Percentiles rank a stretch among this genome's conserved stretches.
Conservation (phyloP, 1,140 invertebrate species). For the Drosophila cardini region DNA sequence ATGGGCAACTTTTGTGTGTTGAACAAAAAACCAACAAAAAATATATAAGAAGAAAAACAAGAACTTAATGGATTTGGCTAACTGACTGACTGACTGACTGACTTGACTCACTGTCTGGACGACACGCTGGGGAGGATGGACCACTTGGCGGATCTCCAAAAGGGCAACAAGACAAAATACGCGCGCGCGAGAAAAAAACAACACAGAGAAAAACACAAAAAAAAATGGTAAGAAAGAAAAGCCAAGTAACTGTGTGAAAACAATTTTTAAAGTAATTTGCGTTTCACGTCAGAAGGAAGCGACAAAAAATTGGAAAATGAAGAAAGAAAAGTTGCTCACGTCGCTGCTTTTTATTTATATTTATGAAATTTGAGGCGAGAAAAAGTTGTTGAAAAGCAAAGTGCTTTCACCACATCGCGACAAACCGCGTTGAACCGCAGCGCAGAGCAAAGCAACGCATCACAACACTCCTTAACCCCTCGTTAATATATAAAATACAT, state of each 20-base stretch:
- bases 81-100: conserved; percentile 41
- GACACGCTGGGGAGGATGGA: conserved; percentile 25
- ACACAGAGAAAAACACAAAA: too few relatives aligned
- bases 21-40: conserved; percentile 45
- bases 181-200: conserved; percentile 38
- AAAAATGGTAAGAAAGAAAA: conserved; percentile 21
- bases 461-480: conserved; percentile 2
- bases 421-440: too few relatives aligned
- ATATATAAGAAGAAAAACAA: conserved; percentile 56
- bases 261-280: conserved; percentile 75
- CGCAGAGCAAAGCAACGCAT: neutral
- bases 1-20: conserved; percentile 54
- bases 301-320: conserved; percentile 2
- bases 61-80: conserved; percentile 80
- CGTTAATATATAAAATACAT: conserved; percentile 20
- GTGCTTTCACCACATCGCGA: conserved; percentile 28
- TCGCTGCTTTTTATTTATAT: conserved; percentile 48
- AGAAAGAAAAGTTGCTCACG: conserved; percentile 16
- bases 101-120: conserved; percentile 33
- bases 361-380: conserved; percentile 39
- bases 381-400: conserved; percentile 65
- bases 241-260: conserved; percentile 56
- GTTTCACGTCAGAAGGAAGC: conserved; percentile 57
- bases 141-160: conserved; percentile 62
- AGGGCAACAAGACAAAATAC: conserved; percentile 65